These are phyloP conservation scores for Morus bassanus DNA, from an alignment of 2,797 vertebrate species.

Conservation along the genomic window DNA sequence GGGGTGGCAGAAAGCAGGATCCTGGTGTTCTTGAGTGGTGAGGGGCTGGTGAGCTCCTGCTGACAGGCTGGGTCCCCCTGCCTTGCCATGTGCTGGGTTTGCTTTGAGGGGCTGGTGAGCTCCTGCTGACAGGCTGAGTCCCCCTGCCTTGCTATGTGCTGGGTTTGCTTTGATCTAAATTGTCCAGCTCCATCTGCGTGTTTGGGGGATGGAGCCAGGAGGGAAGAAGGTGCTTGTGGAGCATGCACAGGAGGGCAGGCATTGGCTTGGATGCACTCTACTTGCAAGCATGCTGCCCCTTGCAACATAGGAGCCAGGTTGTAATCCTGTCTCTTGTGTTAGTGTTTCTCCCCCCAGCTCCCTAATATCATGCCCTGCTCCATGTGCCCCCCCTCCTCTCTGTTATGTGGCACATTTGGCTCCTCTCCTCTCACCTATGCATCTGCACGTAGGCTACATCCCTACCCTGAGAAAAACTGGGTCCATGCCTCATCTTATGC, in stretches of 20 bases:
- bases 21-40: fast-evolving
- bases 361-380: background rate
- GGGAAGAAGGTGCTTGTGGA: background rate
- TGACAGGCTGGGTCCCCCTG: background rate
- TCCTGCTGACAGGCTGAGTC: background rate
- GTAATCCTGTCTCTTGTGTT: background rate
- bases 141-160: background rate
- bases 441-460: fast-evolving
- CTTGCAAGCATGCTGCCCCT: background rate
- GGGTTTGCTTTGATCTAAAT: background rate
- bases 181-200: background rate
- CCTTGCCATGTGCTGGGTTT: background rate
- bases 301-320: fast-evolving
- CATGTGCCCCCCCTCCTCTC: background rate
- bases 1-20: background rate
- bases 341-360: background rate
- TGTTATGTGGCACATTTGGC: background rate
- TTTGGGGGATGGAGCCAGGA: background rate
- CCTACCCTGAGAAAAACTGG: background rate
- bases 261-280: background rate
- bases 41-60: background rate
- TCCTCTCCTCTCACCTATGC: fast-evolving
- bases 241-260: fast-evolving
- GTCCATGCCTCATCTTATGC: background rate
- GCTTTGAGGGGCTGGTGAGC: background rate